phyloP scores from a whole-genome alignment of 2,888 invertebrate genomes.

The Rhamnusium bicolor region DNA sequence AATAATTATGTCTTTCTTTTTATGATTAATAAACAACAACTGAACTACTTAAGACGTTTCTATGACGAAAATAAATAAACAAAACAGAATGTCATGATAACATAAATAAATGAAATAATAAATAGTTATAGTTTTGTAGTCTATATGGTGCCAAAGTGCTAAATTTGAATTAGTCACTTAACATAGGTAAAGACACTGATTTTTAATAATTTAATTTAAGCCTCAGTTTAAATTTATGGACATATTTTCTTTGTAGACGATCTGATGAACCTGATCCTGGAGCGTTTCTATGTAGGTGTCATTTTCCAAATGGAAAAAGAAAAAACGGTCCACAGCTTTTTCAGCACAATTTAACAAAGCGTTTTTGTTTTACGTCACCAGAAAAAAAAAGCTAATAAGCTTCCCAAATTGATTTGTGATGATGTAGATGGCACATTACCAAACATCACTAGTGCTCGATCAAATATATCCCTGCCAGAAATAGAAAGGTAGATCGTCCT shows the following conservation, averaged over 20 bases:
- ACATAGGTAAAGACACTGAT: not conserved
- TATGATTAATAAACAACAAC: too few relatives aligned
- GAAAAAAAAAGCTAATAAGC: not conserved
- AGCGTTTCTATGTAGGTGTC: constrained; percentile 6
- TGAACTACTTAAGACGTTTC: too few relatives aligned
- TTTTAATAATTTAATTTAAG: not conserved
- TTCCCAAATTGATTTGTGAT: not conserved
- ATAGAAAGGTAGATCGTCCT: too few relatives aligned
- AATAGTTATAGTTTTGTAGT: too few relatives aligned
- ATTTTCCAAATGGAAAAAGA: constrained; percentile 26
- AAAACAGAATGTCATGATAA: too few relatives aligned
- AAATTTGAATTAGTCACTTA: too few relatives aligned
- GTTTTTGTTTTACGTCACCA: constrained; percentile 18
- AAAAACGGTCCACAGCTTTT: constrained; percentile 36
- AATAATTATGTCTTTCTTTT: too few relatives aligned
- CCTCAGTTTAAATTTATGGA: not conserved
- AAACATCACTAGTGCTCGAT: not conserved
- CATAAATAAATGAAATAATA: too few relatives aligned
- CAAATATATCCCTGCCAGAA: not conserved
- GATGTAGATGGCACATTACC: not conserved
- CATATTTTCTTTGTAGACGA: not conserved
- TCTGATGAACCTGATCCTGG: constrained; percentile 1
- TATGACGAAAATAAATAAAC: too few relatives aligned
- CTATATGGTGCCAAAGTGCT: too few relatives aligned
- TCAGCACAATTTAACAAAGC: constrained; percentile 35